Base-by-base conservation (phyloP, 1,140 invertebrate genomes). In the Bombus balteatus region DNA sequence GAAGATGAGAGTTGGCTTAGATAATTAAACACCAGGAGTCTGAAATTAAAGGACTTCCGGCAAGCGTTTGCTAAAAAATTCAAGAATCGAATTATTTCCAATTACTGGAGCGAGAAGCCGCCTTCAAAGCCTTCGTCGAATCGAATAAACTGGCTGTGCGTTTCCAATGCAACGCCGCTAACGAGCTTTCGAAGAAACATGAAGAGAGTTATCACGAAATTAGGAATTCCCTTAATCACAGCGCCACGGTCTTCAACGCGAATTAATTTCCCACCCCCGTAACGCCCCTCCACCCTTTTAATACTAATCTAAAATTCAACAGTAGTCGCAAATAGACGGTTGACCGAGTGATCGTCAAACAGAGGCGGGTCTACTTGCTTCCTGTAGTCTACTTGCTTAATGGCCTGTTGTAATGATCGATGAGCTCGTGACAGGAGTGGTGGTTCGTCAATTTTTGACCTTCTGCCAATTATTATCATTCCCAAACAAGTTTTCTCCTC, bases 201-300 rank as follows among this genome's bases (percentile, higher is more conserved):
- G 34, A 12, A 41, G 12, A 28, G 25, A 13, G 6, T 28, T 41
- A 39, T 70, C 39, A 1, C 37, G 57, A n/a, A 59, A 39, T 62
- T 59, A 77, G 28, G 10, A 39, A 62, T 43, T 43, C 76, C 39
- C 65, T 65, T 78, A 78, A 78, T 66, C 76, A 15, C n/a, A 22
- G 9, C 34, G 8, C 8, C 32, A 34, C 13, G 32, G 18, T 9
- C 25, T 43, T 43, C 39, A 22, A 25, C 18, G 39, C 22, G 59
- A 78, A 66, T 78, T 62, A 25, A 66, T 66, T 66, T 41, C 18
- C 22, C 8, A 0, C 59, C 28, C 59, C 28, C 4, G 25, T 4
- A 62, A 62, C 59, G 47, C 5, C 18, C 18, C 47, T 22, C 8
- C 15, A 3, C 1, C 66, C 5, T 22, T 32, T 80, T n/a, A 39